A percentile compares a stretch with the other conserved stretches of the same genome.
Conservation (phyloP, 2,888 invertebrate genomes). For the Prostheceraeus crozeri region DNA sequence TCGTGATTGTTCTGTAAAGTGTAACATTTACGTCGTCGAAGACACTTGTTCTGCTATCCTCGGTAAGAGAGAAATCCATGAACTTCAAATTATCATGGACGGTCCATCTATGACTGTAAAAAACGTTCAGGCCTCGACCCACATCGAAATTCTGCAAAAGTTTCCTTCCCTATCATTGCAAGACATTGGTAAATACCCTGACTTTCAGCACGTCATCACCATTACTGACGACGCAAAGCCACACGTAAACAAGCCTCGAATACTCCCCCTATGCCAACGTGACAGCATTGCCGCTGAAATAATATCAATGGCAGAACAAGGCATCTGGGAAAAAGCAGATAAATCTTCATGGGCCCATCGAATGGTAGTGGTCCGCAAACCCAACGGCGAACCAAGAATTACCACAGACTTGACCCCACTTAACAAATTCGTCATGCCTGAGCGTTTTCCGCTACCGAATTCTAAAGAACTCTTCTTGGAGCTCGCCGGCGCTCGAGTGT, state of each 20-base stretch:
- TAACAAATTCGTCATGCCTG: neutral
- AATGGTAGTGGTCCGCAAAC: conserved; percentile 11
- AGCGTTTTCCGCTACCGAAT: no score
- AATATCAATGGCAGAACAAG: conserved; percentile 8
- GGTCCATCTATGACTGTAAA: neutral
- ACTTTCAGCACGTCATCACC: neutral
- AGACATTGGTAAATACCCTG: conserved; percentile 21
- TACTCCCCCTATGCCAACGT: neutral
- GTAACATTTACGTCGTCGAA: no score
- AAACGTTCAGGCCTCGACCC: no score
- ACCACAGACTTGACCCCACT: conserved; percentile 1
- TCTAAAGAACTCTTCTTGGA: neutral
- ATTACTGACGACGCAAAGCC: conserved; percentile 8
- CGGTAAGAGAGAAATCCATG: neutral
- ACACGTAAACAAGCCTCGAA: neutral
- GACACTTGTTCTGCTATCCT: no score
- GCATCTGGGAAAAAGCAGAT: conserved; percentile 2
- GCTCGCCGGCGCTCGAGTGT: neutral
- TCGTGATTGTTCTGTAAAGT: no score
- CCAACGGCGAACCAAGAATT: neutral
- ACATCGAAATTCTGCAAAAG: neutral
- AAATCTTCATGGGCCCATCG: conserved; percentile 19
- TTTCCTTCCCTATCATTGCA: neutral
- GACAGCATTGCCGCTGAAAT: conserved; percentile 15
- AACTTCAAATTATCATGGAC: conserved; percentile 2